Base-by-base conservation (phyloP, 2,113 vertebrate genomes). In the Microcebus tavaratra region DNA sequence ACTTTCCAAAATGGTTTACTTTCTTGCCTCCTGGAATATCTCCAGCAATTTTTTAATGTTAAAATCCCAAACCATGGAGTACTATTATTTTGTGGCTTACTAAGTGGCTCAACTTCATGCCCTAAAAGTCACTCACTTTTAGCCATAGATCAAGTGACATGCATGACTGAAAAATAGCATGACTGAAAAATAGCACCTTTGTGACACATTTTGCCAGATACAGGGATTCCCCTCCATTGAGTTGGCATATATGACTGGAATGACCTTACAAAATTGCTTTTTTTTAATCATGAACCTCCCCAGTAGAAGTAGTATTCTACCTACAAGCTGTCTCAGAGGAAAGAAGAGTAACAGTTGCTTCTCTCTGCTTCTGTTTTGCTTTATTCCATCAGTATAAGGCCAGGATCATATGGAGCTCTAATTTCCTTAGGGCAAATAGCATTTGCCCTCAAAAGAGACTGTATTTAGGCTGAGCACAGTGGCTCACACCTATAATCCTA, bases 1-100 rank as follows among this genome's bases (percentile, higher is more conserved):
- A 72, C n/a, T 94, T 94, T 97, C 15, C 57, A 97, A 65, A 95
- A 76, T 92, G 36, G 34, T 31, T 96, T 84, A 7, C 36, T 96
- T 82, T 95, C 29, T 84, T 0, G 59, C 82, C 50, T 79, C 45
- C 80, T 65, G 34, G 12, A 59, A 15, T 91, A 39, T 63, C 57
- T 29, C 48, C 39, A 67, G 8, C 59, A 82, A 50, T 96, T 93
- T 83, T 92, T 93, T 91, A 63, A 80, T 75, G 31, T 94, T 96
- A 88, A 88, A 90, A 73, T 78, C 14, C 21, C 13, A 84, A 76
- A 81, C 68, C 27, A 61, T 78, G 59, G 29, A 92, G 14, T 73
- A 12, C 31, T 88, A 9, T 82, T 70, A 34, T 73, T 93, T 97
- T 88, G 12, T 57, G 61, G 61, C 36, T 94, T 82, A 86, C 68